Base-by-base conservation (phyloP, 2,797 vertebrate genomes). In the Pseudotriccus pelzelni region DNA sequence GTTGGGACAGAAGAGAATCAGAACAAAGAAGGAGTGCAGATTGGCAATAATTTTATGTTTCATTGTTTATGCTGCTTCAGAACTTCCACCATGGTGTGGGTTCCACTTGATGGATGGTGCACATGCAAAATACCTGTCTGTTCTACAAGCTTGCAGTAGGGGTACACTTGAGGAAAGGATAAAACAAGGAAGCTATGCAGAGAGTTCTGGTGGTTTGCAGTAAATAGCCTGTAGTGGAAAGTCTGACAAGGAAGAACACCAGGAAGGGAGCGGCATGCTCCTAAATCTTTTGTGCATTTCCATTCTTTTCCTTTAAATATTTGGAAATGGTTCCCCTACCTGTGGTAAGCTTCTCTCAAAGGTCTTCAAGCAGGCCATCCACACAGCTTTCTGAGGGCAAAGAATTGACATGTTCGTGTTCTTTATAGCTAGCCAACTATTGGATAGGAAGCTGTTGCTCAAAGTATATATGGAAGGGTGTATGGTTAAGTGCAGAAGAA, bases 71-170 rank as follows among this genome's bases (percentile, higher is more conserved):
- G 4, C 34, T 67, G n/a, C 53, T 67, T 60, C 69, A 21, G 22
- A 52, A 36, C 41, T 74, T 32, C 76, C 34, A 41, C 21, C 5
- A 4, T 1, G 19, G 34, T 23, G 34, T 2, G 15, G 70, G 9
- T 47, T 79, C 46, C 32, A 6, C n/a, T 47, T 0, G 0, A 52
- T 4, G 11, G 44, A 41, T 4, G 1, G 20, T 14, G 7, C 18
- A 41, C 37, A 24, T 28, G 15, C 55, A 73, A 50, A 76, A 10
- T 15, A 41, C 3, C 22, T 3, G 1, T 50, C 56, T 1, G 12
- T 60, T 52, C 49, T 41, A 49, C 1, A 3, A 36, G 30, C 13
- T 1, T 68, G 14, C 0, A 4, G 20, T 20, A 19, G 32, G 32
- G 18, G 49, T 30, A 32, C 0, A 3, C 2, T 11, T 27, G 28